These are phyloP conservation scores for Spheniscus humboldti DNA, from an alignment of 2,797 vertebrate genomes.

Conservation along the genomic window DNA sequence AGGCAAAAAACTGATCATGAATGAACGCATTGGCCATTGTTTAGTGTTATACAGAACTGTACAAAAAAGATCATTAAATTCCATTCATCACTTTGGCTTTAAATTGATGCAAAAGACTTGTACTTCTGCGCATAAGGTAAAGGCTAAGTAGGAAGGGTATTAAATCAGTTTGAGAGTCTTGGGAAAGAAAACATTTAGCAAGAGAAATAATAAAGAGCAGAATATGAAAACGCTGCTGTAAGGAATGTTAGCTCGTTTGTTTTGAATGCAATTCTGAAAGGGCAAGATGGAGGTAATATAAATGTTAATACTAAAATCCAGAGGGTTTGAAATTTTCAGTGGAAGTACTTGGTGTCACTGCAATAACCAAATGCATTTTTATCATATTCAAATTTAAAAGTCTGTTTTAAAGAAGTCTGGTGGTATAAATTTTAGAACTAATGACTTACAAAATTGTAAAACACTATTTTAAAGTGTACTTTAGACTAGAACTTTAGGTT, in stretches of 20 bases:
- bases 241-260: constrained; percentile 15
- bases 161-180: constrained; percentile 55
- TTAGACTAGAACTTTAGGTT: background rate
- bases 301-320: constrained; percentile 31
- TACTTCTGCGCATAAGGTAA: constrained; percentile 41
- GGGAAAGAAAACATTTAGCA: constrained; percentile 50
- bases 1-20: constrained; percentile 59
- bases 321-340: constrained; percentile 7
- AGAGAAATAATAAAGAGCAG: constrained; percentile 40
- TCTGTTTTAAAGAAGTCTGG: background rate
- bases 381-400: background rate
- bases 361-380: constrained; percentile 12
- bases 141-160: constrained; percentile 26
- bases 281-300: background rate
- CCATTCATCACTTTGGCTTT: constrained; percentile 67
- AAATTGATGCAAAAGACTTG: constrained; percentile 64
- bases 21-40: constrained; percentile 60
- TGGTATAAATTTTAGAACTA: background rate
- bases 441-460: background rate
- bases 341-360: background rate
- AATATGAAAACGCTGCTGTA: constrained; percentile 32
- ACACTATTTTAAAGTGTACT: background rate
- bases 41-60: constrained; percentile 68
- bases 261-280: constrained; percentile 4
- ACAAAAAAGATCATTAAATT: constrained; percentile 73